Evolutionary conservation across 2,888 invertebrate species (phyloP), one percentile per base, ranked within the genome.

Genomic region (Heteropelma amictum): DNA sequence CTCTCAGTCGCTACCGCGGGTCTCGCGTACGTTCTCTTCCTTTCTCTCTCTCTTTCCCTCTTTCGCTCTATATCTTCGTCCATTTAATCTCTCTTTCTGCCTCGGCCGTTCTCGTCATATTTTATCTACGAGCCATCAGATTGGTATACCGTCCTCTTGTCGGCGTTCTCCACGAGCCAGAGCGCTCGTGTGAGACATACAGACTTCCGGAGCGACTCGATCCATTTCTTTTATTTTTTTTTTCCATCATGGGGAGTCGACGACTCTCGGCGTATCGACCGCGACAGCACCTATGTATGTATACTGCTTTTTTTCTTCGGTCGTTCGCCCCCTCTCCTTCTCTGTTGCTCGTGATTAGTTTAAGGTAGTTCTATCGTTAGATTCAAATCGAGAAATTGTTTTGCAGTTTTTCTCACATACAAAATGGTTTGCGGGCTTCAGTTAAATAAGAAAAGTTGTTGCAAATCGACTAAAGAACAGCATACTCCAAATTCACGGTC

Each of bases 1-100:
- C 84, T 81, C 75, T 60, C 76, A 56, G 53, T 76, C 60, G 82
- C 81, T 84, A 84, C 83, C 56, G 79, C 75, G 72, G 68, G 67
- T 75, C 69, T 28, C 40, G 19, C 23, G 35, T 65, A 49, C 14
- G n/a, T 68, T 53, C 49, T 51, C 30, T 53, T 53, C 47, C 45
- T 21, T 19, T 17, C 40, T n/a, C 14, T 17, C 33, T 17, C 30
- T 53, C 30, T 33, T n/a, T 30, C 51, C 17, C 30, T 30, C 17
- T 47, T n/a, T 21, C 23, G n/a, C 26, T 47, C 23, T 21, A 4
- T 26, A 12, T 47, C 23, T 10, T 10, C 10, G n/a, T 17, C 10
- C 19, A 17, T 30, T 53, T 30, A 17, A 53, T 53, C 53, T 51
- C 30, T 12, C 10, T 33, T 33, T 53, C 53, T 14, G 33, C 30